Evolutionary conservation across 2,797 vertebrate species (phyloP).

Genomic region (Pangasius krempfi): DNA sequence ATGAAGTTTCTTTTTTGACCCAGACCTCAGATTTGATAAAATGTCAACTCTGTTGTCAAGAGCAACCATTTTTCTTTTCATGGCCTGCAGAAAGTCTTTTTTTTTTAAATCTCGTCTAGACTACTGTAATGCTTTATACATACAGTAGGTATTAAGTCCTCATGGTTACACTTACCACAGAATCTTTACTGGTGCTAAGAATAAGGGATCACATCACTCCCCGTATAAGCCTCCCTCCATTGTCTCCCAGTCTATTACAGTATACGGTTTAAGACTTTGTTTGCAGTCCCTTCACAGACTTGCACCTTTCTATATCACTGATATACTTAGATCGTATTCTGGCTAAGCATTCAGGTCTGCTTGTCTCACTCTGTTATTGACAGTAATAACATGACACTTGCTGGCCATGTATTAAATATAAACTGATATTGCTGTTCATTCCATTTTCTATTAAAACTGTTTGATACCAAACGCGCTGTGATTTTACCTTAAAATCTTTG

Average conservation of each 20-base stretch:
- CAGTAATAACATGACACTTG: not conserved
- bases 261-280: not conserved
- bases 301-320: not conserved
- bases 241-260: not conserved
- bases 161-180: not conserved
- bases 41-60: not conserved
- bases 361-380: not conserved
- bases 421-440: not conserved
- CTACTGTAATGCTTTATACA: not conserved
- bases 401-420: not conserved
- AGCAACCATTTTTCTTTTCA: not conserved
- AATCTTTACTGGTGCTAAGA: not conserved
- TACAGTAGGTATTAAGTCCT: not conserved
- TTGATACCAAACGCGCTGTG: not conserved
- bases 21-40: not conserved
- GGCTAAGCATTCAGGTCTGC: not conserved
- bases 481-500: not conserved
- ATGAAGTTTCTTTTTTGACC: not conserved
- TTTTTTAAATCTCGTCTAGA: too few relatives aligned
- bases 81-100: not conserved
- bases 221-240: not conserved
- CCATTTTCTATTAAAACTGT: not conserved
- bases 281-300: not conserved
- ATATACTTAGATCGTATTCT: not conserved
- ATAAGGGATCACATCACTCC: not conserved